Evolutionary conservation across 1,140 invertebrate genomes (phyloP), one percentile per base, ranked within the genome.

Genomic region (Drosophila grimshawi): DNA sequence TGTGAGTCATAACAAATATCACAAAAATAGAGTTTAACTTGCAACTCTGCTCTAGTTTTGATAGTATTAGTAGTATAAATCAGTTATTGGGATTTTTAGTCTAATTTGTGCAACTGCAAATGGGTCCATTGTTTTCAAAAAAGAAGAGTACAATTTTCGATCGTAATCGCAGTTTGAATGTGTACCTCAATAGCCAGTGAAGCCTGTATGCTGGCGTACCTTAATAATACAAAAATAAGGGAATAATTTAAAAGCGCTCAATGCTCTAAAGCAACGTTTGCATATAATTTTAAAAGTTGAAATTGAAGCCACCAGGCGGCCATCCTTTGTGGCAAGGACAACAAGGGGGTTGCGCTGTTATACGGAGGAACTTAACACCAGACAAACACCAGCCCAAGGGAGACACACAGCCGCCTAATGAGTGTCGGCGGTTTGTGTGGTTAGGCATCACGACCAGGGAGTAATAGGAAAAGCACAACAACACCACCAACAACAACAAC

Each of bases 341-440:
- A 29, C 3, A 8, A 4, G 19, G 7, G 59, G 48, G 19, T 8
- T 35, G 19, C 4, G 33, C 27, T 41, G 48, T 7, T 8, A 29
- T 33, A 35, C 35, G 37, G 43, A 55, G 63, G 46, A 72, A 72
- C 67, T 72, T 60, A 59, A 73, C 70, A 68, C 70, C 70, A 73
- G 70, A 61, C 71, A 51, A 19, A 30, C 3, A n/a, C 30, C 46
- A 30, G 56, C 77, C 57, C 46, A 4, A 39, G 79, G 74, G 61
- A 73, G 68, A 41, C 33, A 11, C 56, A 51, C 33, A 57, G 61
- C 62, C 81, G 77, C 64, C 82, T 88, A 86, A 86, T 88, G 83
- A 86, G 82, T 77, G 80, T 86, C 76, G 79, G 82, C 76, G 78
- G 76, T 86, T 86, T 75, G 19, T 71, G 66, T 70, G 75, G 76